These are phyloP conservation scores for Corynorhinus townsendii DNA, from an alignment of 2,113 vertebrate species.

Conservation along the genomic window DNA sequence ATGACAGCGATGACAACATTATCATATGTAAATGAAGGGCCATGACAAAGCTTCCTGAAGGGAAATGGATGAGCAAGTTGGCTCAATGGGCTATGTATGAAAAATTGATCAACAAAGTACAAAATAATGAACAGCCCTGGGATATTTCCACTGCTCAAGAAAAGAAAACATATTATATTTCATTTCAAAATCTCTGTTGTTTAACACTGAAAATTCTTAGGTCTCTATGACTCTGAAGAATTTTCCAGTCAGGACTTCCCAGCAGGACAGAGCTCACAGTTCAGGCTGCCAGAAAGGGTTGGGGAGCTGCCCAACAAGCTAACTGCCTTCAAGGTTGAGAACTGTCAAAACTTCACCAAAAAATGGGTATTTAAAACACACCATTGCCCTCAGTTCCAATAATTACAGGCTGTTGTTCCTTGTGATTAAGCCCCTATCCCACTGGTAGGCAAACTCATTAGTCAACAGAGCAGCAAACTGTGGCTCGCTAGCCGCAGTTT, in stretches of 20 bases:
- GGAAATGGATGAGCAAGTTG: conserved; percentile 51
- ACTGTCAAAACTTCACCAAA: conserved; percentile 48
- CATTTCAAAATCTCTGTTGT: not conserved
- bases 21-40: conserved; percentile 47
- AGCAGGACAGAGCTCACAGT: not conserved
- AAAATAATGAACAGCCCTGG: conserved; percentile 46
- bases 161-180: conserved; percentile 53
- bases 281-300: conserved; percentile 24
- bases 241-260: conserved; percentile 32
- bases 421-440: no score
- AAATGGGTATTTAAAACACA: not conserved
- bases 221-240: conserved; percentile 38
- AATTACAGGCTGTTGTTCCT: no score
- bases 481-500: no score
- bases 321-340: conserved; percentile 38
- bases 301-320: conserved; percentile 28
- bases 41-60: conserved; percentile 18
- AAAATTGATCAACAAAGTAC: conserved; percentile 52
- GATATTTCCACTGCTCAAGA: conserved; percentile 8
- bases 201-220: conserved; percentile 26
- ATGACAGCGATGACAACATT: not conserved
- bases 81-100: not conserved
- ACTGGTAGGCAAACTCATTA: no score
- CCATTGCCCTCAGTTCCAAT: no score
- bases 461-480: no score